Evolutionary conservation across 2,113 vertebrate species (phyloP), one percentile per base, ranked within the genome.

Genomic region (Vulpes ferrilata): DNA sequence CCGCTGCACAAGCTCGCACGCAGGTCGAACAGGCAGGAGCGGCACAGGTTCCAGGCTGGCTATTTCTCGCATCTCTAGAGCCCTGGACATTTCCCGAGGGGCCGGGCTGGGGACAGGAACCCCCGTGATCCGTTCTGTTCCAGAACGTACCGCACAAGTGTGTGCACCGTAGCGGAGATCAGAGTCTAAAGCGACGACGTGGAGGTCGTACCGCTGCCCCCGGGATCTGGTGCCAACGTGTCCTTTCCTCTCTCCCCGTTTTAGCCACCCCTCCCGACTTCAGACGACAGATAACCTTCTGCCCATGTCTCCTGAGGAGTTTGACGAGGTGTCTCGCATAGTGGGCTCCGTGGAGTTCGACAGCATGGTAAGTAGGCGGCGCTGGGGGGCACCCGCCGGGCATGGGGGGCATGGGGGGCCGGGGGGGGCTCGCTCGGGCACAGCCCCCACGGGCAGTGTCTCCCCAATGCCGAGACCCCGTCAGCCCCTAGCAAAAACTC

Each of bases 251-350:
- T 83, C 90, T 98, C 73, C n/a, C 95, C 43, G 3, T 93, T 55
- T 1, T 95, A 99, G 99, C 59, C 99, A 99, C 73, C 99, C 99
- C 4, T 99, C 99, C 88, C 99, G 99, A 95, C 99, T 99, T 87
- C 99, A 99, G 96, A 98, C 91, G 62, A 98, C 99, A 10, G 99
- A 99, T 62, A 99, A 99, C 96, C 99, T 99, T 94, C 99, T 99
- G 82, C 99, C 99, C 59, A 99, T 99, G 99, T 99, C 99, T 43
- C 99, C 99, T 0, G 99, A 99, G 51, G 99, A 99, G 60, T 99
- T 99, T n/a, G 99, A 98, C 0, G 99, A 98, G 62, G 97, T 99
- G 83, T 98, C 99, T 35, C 98, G 98, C 62, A 98, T 98, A 9
- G 98, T 99, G 90, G 97, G 98, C n/a, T 62, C 98, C 0, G 98